A percentile compares a stretch with the other conserved stretches of the same genome.
phyloP scores from a whole-genome alignment of 30 jellyfish, hydroid and myxozoan species.

The Aurelia coerulea region DNA sequence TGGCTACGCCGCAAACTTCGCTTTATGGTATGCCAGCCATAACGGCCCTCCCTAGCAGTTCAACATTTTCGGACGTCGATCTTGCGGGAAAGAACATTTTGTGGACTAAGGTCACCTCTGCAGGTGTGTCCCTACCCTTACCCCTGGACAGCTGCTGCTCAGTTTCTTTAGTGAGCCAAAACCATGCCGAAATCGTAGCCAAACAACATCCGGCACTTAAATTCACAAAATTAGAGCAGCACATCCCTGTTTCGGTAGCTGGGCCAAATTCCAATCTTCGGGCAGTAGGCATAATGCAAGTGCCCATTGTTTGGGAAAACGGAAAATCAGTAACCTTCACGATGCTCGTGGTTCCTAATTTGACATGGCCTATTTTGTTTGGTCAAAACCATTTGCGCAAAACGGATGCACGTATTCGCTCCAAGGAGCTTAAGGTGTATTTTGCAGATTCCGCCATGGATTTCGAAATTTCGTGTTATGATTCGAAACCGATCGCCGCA shows the following conservation, averaged over 20 bases:
- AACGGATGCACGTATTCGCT: conserved; percentile 24
- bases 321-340: conserved; percentile 20
- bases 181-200: conserved; percentile 28
- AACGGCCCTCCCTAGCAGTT: background rate
- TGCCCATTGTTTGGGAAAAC: conserved; percentile 40
- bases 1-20: conserved; percentile 6
- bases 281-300: conserved; percentile 51
- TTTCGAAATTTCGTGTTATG: background rate
- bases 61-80: conserved; percentile 5
- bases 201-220: conserved; percentile 17
- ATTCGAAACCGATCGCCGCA: background rate
- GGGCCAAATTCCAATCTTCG: background rate
- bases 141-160: conserved; percentile 64
- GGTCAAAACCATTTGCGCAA: conserved; percentile 45
- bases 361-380: conserved; percentile 27
- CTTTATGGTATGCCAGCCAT: conserved; percentile 38
- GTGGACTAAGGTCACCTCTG: conserved; percentile 55
- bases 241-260: conserved; percentile 53
- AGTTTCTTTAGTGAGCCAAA: conserved; percentile 46
- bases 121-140: conserved; percentile 53
- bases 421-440: conserved; percentile 6
- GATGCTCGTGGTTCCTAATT: conserved; percentile 54
- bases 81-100: conserved; percentile 39
- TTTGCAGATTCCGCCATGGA: conserved; percentile 12
- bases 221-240: conserved; percentile 43